Evolutionary conservation across 2,113 vertebrate species (phyloP).

Genomic region (Dissostichus mawsoni): DNA sequence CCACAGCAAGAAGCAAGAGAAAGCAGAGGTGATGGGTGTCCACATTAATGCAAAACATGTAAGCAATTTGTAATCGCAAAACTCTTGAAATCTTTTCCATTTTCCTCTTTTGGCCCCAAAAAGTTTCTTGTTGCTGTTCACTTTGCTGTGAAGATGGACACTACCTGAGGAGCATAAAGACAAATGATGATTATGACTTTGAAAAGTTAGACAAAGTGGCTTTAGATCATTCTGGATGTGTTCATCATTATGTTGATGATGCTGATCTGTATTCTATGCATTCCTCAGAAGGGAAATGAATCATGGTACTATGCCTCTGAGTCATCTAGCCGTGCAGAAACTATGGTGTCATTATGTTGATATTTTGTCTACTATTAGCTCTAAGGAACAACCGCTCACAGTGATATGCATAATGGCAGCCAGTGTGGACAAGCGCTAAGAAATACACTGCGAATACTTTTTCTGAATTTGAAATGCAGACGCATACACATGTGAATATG

Average conservation of each 20-base stretch:
- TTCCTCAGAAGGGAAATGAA: conserved; percentile 63
- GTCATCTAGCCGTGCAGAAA: conserved; percentile 72
- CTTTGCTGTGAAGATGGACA: conserved; percentile 4
- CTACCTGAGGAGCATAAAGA: conserved; percentile 27
- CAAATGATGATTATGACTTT: conserved; percentile 38
- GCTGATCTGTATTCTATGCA: conserved; percentile 73
- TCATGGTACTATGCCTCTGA: conserved; percentile 71
- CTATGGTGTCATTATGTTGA: conserved; percentile 77
- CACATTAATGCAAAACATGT: conserved; percentile 25
- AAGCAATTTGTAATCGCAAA: conserved; percentile 11
- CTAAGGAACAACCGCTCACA: conserved; percentile 70
- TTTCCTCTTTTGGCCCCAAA: not conserved
- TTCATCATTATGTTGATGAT: conserved; percentile 39
- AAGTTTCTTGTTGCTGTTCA: not conserved
- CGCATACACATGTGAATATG: conserved; percentile 46
- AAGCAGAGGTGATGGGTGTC: conserved; percentile 30
- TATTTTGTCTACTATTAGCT: conserved; percentile 76
- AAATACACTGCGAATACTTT: conserved; percentile 58
- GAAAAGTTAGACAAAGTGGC: conserved; percentile 66
- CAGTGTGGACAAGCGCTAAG: conserved; percentile 64
- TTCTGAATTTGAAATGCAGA: conserved; percentile 59
- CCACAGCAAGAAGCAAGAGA: conserved; percentile 17
- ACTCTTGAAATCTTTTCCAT: conserved; percentile 32
- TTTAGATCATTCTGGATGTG: conserved; percentile 48
- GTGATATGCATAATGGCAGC: conserved; percentile 68